Conservation (phyloP, 2,888 invertebrate species). For the Nomada hirtipes region DNA sequence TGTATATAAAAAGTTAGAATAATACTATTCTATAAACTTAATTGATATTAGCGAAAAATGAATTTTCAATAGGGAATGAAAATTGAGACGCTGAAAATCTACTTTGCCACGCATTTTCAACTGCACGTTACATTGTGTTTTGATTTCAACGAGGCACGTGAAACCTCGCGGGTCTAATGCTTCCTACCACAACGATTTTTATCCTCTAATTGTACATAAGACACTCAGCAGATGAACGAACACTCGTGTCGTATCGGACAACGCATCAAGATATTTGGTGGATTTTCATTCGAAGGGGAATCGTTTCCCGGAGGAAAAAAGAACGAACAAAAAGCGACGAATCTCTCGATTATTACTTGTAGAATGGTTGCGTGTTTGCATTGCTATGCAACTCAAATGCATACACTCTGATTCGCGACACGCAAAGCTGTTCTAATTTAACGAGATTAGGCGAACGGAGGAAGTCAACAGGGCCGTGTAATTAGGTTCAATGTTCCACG, state of each 20-base stretch:
- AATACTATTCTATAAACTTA: too few relatives aligned
- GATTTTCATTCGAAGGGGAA: background rate
- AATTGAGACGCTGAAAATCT: slow-evolving; percentile 3
- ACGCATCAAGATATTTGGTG: background rate
- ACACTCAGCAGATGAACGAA: slow-evolving; percentile 53
- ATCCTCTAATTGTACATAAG: slow-evolving; percentile 55
- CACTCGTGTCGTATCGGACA: slow-evolving; percentile 22
- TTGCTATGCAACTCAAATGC: slow-evolving; percentile 49
- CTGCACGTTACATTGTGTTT: slow-evolving; percentile 14
- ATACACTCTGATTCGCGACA: slow-evolving; percentile 49
- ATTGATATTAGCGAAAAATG: background rate
- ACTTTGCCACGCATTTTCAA: slow-evolving; percentile 25
- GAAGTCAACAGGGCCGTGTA: slow-evolving; percentile 31
- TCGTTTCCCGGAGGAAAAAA: background rate
- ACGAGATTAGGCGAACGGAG: slow-evolving; percentile 43
- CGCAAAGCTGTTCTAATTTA: slow-evolving; percentile 57
- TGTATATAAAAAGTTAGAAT: too few relatives aligned
- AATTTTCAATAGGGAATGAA: background rate
- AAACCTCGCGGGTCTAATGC: slow-evolving; percentile 25
- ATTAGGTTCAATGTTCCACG: slow-evolving; percentile 12
- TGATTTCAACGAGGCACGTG: slow-evolving; percentile 34
- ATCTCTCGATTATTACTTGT: slow-evolving; percentile 23
- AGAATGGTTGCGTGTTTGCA: slow-evolving; percentile 38
- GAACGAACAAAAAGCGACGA: background rate
- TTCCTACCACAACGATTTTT: slow-evolving; percentile 27